Base-by-base conservation (phyloP, 1,140 invertebrate genomes). In the Phenacoccus solenopsis region DNA sequence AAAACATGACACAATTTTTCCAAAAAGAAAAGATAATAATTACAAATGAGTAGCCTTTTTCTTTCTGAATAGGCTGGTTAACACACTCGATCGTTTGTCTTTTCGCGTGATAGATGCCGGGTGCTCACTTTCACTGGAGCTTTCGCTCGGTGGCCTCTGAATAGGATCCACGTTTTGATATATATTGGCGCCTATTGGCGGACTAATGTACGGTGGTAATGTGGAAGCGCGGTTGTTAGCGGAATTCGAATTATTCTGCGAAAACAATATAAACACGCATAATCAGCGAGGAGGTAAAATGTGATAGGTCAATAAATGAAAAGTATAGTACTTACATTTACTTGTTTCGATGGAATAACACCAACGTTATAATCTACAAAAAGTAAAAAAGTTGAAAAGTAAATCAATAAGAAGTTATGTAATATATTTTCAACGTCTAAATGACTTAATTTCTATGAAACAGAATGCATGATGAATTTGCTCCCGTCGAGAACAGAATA, bases 71-170 rank as follows among this genome's bases (percentile, higher is more conserved):
- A 76, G 72, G 25, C 70, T 72, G 13, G 75, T 72, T 16, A 76
- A 68, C 1, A 76, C 75, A 61, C 75, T 75, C 13, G 72, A 70
- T 49, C 73, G 49, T 70, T 75, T 75, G 28, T 76, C 74, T 64
- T 76, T 76, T 1, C 75, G 71, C 13, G 59, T 56, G 16, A 72
- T 69, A 12, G 72, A 72, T 22, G 69, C 38, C 13, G 72, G 73
- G 25, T 75, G 76, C 70, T 77, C 76, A 69, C 73, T 76, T 61
- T 77, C 76, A 64, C 74, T 75, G 13, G 76, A 77, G 68, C 76
- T 77, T 57, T 77, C 76, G 69, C 76, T 77, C 10, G 57, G 1
- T 75, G 70, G 25, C 59, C 32, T 16, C 69, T 38, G 56, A 20
- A 24, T 59, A 25, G 32, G 22, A 16, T 61, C 68, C 9, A 32